A percentile compares a stretch with the other conserved stretches of the same genome.
Conservation (phyloP, 2,797 vertebrate genomes). For the Hybognathus amarus region DNA sequence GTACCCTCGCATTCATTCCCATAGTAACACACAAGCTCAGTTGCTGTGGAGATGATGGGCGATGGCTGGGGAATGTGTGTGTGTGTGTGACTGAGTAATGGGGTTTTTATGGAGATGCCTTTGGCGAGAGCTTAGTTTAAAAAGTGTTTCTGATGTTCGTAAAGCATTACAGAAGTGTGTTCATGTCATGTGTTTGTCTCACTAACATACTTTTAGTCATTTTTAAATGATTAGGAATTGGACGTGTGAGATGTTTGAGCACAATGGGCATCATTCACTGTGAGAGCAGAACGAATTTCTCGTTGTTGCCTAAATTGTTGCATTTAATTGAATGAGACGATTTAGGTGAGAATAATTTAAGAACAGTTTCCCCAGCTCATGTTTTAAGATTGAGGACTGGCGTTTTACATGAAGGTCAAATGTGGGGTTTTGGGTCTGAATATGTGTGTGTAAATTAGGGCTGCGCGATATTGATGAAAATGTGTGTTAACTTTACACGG, state of each 20-base stretch:
- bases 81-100: constrained; percentile 43
- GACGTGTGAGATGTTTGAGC: not conserved
- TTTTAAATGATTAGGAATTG: not conserved
- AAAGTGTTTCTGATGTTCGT: not conserved
- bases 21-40: constrained; percentile 74
- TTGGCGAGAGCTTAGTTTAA: not conserved
- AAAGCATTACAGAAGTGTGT: not conserved
- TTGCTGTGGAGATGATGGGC: constrained; percentile 74
- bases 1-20: constrained; percentile 76
- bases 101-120: constrained; percentile 32
- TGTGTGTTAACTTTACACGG: not conserved
- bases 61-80: constrained; percentile 73
- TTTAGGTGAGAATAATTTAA: not conserved
- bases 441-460: not conserved
- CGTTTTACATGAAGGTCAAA: not conserved
- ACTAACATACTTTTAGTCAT: not conserved
- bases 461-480: not conserved
- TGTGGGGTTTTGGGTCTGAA: not conserved
- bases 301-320: not conserved
- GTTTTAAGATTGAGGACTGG: not conserved
- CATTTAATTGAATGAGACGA: not conserved
- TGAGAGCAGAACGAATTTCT: not conserved
- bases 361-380: not conserved
- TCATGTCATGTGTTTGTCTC: not conserved
- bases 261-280: not conserved